Evolutionary conservation across 2,888 invertebrate genomes (phyloP).

Genomic region (Crepidodera aurea): DNA sequence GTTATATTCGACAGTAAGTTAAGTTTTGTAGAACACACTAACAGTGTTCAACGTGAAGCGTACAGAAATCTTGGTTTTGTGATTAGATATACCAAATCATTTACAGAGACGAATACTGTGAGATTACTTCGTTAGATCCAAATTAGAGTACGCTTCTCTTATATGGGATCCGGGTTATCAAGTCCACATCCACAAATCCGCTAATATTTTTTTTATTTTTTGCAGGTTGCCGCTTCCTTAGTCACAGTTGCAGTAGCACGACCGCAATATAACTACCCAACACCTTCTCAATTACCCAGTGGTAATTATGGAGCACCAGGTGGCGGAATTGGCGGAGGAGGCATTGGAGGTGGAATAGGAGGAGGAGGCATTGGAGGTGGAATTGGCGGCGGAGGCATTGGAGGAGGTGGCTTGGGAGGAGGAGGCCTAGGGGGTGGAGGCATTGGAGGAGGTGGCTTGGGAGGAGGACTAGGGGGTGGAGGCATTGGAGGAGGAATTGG

Average conservation of each 20-base stretch:
- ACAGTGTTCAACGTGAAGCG: too few relatives aligned
- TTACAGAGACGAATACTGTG: too few relatives aligned
- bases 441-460: conserved; percentile 46
- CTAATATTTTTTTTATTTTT: too few relatives aligned
- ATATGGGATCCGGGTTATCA: too few relatives aligned
- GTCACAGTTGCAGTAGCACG: conserved; percentile 67
- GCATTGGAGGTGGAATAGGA: conserved; percentile 32
- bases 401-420: conserved; percentile 48
- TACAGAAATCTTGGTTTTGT: too few relatives aligned
- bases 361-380: conserved; percentile 39
- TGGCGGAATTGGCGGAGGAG: conserved; percentile 38
- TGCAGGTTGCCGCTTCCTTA: conserved; percentile 54
- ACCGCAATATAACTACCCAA: conserved; percentile 70
- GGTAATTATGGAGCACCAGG: conserved; percentile 62
- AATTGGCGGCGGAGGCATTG: conserved; percentile 37
- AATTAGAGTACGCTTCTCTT: too few relatives aligned
- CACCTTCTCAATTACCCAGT: conserved; percentile 52
- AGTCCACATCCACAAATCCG: too few relatives aligned
- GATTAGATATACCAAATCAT: too few relatives aligned
- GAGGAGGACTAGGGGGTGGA: conserved; percentile 60
- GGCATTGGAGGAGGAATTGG: conserved; percentile 32
- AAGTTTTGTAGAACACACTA: too few relatives aligned
- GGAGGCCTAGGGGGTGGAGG: conserved; percentile 59
- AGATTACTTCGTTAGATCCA: too few relatives aligned
- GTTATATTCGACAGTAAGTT: too few relatives aligned